phyloP scores from a whole-genome alignment of 2,797 vertebrate species.

The Sebastes vulpes region DNA sequence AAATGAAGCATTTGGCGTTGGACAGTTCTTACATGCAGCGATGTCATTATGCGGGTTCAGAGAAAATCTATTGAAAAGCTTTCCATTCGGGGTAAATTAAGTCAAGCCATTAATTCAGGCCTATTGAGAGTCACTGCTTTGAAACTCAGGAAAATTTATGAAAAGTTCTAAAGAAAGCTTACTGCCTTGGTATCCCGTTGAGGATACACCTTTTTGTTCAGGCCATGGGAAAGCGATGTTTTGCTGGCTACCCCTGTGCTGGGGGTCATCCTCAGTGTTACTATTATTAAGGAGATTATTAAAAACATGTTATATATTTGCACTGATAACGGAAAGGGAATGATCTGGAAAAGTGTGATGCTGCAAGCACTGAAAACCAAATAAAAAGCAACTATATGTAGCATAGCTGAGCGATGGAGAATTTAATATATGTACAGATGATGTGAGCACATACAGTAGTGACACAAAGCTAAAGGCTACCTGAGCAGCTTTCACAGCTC shows the following conservation, averaged over 20 bases:
- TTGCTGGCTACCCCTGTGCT: not conserved
- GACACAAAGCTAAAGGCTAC: constrained; percentile 31
- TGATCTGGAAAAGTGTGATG: constrained; percentile 70
- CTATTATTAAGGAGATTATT: constrained; percentile 53
- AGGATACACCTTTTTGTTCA: constrained; percentile 25
- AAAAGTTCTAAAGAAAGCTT: constrained; percentile 25
- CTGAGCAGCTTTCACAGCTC: constrained; percentile 48
- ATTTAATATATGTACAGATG: constrained; percentile 82
- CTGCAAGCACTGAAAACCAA: constrained; percentile 87
- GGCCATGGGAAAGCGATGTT: not conserved
- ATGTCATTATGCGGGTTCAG: constrained; percentile 36
- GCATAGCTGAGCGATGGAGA: constrained; percentile 71
- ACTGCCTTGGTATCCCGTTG: constrained; percentile 9
- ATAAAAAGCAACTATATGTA: constrained; percentile 86
- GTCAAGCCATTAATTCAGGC: constrained; percentile 48
- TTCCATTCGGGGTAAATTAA: constrained; percentile 36
- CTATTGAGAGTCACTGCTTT: constrained; percentile 41
- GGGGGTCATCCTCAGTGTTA: constrained; percentile 51
- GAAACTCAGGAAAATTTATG: constrained; percentile 70
- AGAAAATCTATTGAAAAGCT: constrained; percentile 42
- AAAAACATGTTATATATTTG: constrained; percentile 62
- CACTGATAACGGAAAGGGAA: constrained; percentile 81
- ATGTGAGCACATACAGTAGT: constrained; percentile 29
- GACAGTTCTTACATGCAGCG: constrained; percentile 1
- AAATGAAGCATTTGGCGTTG: constrained; percentile 29